Conservation (phyloP, 2,113 vertebrate genomes). For the Cariama cristata region DNA sequence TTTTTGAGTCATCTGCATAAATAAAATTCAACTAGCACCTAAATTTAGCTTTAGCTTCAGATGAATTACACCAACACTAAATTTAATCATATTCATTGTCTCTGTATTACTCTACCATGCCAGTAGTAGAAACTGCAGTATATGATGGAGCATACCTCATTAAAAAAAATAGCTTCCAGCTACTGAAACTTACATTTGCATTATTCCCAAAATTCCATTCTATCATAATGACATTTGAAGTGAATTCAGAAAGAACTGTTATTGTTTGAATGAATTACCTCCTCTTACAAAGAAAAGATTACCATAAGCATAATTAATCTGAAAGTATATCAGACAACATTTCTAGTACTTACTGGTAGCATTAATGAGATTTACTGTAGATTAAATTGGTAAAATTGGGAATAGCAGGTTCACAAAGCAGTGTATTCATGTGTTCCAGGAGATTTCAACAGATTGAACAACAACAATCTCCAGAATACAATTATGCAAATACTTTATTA, state of each 20-base stretch:
- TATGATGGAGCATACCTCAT: neutral
- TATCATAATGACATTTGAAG: constrained; percentile 12
- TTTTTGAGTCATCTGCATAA: neutral
- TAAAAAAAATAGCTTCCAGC: constrained; percentile 43
- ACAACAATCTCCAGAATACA: constrained; percentile 28
- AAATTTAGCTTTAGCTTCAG: neutral
- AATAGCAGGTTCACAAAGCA: constrained; percentile 42
- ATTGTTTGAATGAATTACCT: constrained; percentile 26
- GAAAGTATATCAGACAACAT: constrained; percentile 35
- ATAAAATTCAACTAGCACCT: neutral
- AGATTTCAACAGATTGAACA: constrained; percentile 48
- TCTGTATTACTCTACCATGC: neutral
- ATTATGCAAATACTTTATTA: constrained; percentile 60
- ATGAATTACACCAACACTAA: neutral
- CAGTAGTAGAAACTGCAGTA: neutral
- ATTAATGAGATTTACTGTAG: constrained; percentile 59
- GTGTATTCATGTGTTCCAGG: neutral
- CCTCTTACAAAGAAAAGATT: neutral
- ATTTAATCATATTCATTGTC: neutral
- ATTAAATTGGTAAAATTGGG: constrained; percentile 27
- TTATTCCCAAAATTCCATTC: constrained; percentile 29
- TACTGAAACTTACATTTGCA: constrained; percentile 27
- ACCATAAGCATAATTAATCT: constrained; percentile 54
- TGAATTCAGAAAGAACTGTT: constrained; percentile 16
- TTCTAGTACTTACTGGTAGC: constrained; percentile 22